Conservation (phyloP, 2,888 invertebrate genomes). For the Drosophila monieri region DNA sequence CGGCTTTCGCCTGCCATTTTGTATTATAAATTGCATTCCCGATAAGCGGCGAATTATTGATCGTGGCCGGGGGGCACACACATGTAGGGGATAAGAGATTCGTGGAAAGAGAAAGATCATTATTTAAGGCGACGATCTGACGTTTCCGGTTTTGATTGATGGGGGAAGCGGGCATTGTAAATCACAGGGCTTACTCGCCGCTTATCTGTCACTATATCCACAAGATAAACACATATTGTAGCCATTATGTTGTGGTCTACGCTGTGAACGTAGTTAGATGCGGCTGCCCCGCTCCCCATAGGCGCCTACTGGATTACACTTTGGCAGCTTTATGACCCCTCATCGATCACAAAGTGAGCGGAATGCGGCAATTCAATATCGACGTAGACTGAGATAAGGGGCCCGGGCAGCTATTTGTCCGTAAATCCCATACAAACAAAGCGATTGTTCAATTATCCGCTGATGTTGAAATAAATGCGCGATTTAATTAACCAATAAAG, state of each 20-base stretch:
- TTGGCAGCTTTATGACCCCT: slow-evolving; percentile 61
- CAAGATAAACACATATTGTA: slow-evolving; percentile 19
- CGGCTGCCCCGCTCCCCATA: slow-evolving; percentile 17
- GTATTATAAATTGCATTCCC: slow-evolving; percentile 75
- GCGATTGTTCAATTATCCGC: slow-evolving; percentile 24
- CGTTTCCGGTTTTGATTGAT: slow-evolving; percentile 65
- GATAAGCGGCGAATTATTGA: slow-evolving; percentile 73
- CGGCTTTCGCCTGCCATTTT: slow-evolving; percentile 72
- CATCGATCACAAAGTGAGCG: slow-evolving; percentile 59
- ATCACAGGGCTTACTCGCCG: slow-evolving; percentile 30
- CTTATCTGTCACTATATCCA: slow-evolving; percentile 40
- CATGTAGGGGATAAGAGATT: background rate
- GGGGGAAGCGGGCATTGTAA: slow-evolving; percentile 31
- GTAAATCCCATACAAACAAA: slow-evolving; percentile 22
- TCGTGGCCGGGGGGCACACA: slow-evolving; percentile 27
- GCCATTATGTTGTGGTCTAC: slow-evolving; percentile 9
- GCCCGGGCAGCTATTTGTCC: slow-evolving; percentile 4
- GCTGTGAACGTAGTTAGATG: slow-evolving; percentile 20
- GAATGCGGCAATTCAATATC: slow-evolving; percentile 44
- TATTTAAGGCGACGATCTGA: slow-evolving; percentile 56
- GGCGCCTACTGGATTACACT: slow-evolving; percentile 77
- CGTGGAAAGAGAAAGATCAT: slow-evolving; percentile 29
- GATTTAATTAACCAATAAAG: background rate
- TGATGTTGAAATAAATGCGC: slow-evolving; percentile 1
- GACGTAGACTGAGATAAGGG: slow-evolving; percentile 44